A percentile compares a stretch with the other conserved stretches of the same genome.
Evolutionary conservation across 2,113 vertebrate genomes (phyloP).

Genomic region (Pithys albifrons): DNA sequence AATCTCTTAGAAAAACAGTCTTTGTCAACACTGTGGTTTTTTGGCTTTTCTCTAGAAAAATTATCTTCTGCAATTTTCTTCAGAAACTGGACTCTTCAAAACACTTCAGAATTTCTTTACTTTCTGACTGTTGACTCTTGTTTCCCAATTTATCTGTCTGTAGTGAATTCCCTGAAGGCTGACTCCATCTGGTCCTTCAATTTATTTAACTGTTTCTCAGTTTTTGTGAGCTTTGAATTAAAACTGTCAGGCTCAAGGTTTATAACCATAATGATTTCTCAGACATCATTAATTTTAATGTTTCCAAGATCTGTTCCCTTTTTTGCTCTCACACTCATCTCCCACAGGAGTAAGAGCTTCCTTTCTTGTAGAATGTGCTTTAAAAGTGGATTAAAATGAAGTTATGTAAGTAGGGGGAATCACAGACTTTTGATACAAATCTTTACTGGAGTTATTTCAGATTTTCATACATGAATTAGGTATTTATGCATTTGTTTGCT

Average conservation of each 20-base stretch:
- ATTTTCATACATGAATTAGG: neutral
- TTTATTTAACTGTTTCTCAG: conserved; percentile 60
- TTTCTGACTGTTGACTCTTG: conserved; percentile 39
- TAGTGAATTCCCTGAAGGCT: conserved; percentile 55
- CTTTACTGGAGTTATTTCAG: neutral
- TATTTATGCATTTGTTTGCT: neutral
- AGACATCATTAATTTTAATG: conserved; percentile 65
- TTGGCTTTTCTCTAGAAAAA: neutral
- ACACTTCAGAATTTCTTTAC: conserved; percentile 43
- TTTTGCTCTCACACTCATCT: conserved; percentile 31
- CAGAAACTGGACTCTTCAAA: conserved; percentile 23
- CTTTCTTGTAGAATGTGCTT: conserved; percentile 13
- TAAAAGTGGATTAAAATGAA: conserved; percentile 28
- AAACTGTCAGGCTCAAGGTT: conserved; percentile 39
- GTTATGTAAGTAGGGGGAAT: neutral
- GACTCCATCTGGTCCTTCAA: conserved; percentile 61
- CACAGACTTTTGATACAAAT: neutral
- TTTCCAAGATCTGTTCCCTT: conserved; percentile 50
- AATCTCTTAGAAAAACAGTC: neutral
- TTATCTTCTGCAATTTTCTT: neutral
- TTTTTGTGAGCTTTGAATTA: conserved; percentile 48
- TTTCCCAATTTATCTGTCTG: conserved; percentile 43
- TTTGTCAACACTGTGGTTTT: neutral
- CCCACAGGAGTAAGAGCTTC: neutral
- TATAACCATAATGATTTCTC: conserved; percentile 52